Percentiles rank a stretch among this genome's conserved stretches.
Evolutionary conservation across 2,113 vertebrate genomes (phyloP).

Genomic region (Tor tambroides): DNA sequence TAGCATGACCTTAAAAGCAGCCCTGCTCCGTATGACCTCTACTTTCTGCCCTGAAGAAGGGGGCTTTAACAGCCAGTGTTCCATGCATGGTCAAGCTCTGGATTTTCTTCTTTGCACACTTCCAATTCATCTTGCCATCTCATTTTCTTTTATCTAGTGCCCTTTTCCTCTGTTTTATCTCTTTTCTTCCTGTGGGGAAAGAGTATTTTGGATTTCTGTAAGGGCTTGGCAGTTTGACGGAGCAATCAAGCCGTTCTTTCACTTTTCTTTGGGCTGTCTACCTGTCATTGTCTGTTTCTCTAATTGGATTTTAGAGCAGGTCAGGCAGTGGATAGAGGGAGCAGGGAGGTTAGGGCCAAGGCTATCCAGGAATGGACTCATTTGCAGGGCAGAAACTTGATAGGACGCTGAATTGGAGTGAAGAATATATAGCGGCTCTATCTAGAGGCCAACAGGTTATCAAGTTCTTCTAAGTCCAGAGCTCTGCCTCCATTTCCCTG

Average conservation of each 20-base stretch:
- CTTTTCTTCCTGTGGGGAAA: background rate
- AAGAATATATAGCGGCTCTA: constrained; percentile 9
- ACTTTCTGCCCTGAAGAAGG: constrained; percentile 61
- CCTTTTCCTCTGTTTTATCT: constrained; percentile 16
- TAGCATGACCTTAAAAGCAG: constrained; percentile 66
- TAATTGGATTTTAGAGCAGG: constrained; percentile 69
- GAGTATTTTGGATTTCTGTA: constrained; percentile 1
- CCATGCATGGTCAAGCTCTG: constrained; percentile 15
- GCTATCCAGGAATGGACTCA: constrained; percentile 39
- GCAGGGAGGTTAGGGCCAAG: constrained; percentile 10
- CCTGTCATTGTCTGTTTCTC: constrained; percentile 53
- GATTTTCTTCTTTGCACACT: background rate
- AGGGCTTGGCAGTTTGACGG: background rate
- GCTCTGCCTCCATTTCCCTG: constrained; percentile 25
- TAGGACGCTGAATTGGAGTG: background rate
- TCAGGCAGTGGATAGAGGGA: constrained; percentile 35
- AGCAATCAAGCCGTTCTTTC: background rate
- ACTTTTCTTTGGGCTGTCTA: constrained; percentile 6
- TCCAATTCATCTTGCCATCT: background rate
- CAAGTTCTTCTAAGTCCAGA: background rate
- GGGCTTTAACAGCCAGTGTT: constrained; percentile 56
- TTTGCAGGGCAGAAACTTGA: constrained; percentile 33
- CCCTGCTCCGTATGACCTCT: constrained; percentile 70
- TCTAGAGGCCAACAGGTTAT: constrained; percentile 31
- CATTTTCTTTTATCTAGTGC: background rate